These are phyloP conservation scores for Drosophila parthenogenetica DNA, from an alignment of 2,888 invertebrate genomes.

Conservation along the genomic window DNA sequence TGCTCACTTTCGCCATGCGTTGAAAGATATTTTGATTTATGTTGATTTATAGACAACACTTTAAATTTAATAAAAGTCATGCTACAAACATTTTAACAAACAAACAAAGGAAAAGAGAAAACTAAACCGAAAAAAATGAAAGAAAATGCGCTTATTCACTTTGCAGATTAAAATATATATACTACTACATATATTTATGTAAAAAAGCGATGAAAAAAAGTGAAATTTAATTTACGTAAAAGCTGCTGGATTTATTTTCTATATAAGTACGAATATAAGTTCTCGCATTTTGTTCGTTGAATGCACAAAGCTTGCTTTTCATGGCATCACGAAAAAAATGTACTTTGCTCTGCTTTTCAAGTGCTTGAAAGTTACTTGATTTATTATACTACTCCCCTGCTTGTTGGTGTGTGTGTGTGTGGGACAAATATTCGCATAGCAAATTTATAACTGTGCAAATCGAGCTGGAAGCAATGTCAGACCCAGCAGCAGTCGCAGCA, in stretches of 20 bases:
- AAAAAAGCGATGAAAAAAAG: conserved; percentile 43
- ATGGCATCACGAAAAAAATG: conserved; percentile 34
- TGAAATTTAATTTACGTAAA: conserved; percentile 75
- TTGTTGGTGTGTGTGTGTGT: conserved; percentile 11
- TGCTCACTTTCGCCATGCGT: conserved; percentile 48
- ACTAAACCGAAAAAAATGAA: conserved; percentile 38
- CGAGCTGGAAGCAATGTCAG: conserved; percentile 48
- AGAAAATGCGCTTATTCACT: conserved; percentile 74
- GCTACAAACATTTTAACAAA: conserved; percentile 47
- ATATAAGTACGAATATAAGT: conserved; percentile 20
- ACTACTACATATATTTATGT: conserved; percentile 10
- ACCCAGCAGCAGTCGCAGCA: conserved; percentile 38
- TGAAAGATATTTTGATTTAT: conserved; percentile 74
- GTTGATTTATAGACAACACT: conserved; percentile 80
- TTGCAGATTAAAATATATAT: conserved; percentile 66
- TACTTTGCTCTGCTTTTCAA: conserved; percentile 70
- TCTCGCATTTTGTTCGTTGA: conserved; percentile 35
- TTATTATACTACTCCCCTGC: conserved; percentile 65
- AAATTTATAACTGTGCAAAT: conserved; percentile 65
- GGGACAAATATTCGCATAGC: conserved; percentile 69
- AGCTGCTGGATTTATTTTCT: conserved; percentile 61
- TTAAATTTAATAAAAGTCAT: conserved; percentile 79
- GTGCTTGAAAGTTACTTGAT: conserved; percentile 79
- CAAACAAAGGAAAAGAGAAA: conserved; percentile 29
- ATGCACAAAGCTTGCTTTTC: conserved; percentile 58